A percentile compares a stretch with the other conserved stretches of the same genome.
Conservation (phyloP, 30 jellyfish, hydroid and myxozoan genomes). For the Hydractinia echinata region DNA sequence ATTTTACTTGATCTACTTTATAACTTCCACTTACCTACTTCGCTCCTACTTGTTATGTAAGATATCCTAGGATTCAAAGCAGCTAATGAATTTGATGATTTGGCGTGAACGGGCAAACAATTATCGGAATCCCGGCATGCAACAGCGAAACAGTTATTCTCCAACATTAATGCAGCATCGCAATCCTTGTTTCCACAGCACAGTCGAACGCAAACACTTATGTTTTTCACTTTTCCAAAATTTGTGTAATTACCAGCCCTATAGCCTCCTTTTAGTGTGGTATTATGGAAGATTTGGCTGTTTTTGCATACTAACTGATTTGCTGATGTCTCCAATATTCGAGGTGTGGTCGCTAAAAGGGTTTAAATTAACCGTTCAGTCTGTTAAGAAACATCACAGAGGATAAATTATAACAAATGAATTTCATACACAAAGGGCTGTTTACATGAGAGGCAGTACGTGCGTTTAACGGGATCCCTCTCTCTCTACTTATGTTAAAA, state of each 20-base stretch:
- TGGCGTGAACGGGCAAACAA: constrained; percentile 92
- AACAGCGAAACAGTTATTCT: constrained; percentile 86
- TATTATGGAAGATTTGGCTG: constrained; percentile 73
- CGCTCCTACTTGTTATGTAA: constrained; percentile 88
- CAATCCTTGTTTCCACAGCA: constrained; percentile 96
- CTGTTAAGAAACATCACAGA: no score
- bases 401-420: no score
- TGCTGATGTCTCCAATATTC: neutral
- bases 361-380: neutral
- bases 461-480: no score
- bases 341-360: constrained; percentile 9
- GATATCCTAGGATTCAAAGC: constrained; percentile 84
- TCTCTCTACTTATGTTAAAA: no score
- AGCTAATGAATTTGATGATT: constrained; percentile 70
- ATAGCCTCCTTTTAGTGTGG: constrained; percentile 95
- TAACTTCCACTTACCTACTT: constrained; percentile 59
- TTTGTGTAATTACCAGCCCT: constrained; percentile 91
- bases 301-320: constrained; percentile 74
- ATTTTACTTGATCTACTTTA: no score
- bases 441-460: no score
- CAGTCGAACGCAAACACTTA: constrained; percentile 88
- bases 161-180: constrained; percentile 97
- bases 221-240: constrained; percentile 80
- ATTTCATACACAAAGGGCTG: no score
- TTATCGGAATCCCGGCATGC: constrained; percentile 67